Percentiles rank a stretch among this genome's conserved stretches.
Conservation (phyloP, 2,797 vertebrate genomes). For the Centropyge bicolor region DNA sequence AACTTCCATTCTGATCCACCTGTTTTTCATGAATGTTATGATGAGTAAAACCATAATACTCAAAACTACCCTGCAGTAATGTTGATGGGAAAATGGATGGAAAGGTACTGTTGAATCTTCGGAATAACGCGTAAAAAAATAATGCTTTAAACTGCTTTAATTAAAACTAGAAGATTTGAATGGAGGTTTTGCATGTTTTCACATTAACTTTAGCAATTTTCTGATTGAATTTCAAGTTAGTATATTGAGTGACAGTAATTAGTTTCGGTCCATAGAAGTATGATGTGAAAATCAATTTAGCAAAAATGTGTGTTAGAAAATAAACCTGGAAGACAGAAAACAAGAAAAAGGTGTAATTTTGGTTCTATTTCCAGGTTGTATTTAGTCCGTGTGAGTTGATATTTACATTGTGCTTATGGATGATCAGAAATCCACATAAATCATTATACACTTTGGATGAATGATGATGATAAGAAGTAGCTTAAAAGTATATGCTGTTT, state of each 20-base stretch:
- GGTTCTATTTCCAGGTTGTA: background rate
- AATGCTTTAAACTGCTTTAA: too few species aligned
- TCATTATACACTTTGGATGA: background rate
- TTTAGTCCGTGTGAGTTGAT: background rate
- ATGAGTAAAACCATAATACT: slow-evolving; percentile 1
- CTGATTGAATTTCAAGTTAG: background rate
- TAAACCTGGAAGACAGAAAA: background rate
- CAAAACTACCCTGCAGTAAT: background rate
- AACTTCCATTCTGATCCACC: background rate
- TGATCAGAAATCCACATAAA: background rate
- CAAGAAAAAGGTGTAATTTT: background rate
- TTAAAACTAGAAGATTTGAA: background rate
- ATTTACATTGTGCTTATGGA: background rate
- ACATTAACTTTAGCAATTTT: background rate
- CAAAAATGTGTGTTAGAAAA: background rate
- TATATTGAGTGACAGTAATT: background rate
- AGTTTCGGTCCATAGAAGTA: background rate
- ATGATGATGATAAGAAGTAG: background rate
- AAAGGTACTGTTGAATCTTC: background rate
- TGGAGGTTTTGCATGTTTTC: background rate
- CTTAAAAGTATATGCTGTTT: background rate
- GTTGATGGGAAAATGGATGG: background rate
- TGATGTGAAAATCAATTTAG: background rate
- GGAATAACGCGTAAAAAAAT: background rate
- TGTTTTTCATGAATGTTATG: slow-evolving; percentile 5